Base-by-base conservation (phyloP, 1,140 invertebrate genomes). In the Yoshiicerus persimilis region DNA sequence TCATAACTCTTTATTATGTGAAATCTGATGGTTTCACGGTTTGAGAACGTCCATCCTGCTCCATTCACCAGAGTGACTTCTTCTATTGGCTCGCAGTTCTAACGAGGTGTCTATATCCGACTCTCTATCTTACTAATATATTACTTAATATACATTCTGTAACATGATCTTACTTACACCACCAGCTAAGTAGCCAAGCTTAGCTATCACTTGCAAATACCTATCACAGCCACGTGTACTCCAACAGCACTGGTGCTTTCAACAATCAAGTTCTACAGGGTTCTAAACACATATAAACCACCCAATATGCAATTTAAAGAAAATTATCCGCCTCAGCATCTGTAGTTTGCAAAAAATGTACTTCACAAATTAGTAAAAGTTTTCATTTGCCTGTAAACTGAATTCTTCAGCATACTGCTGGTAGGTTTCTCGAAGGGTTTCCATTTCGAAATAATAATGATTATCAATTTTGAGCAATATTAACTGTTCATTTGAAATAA, bases 1-100 rank as follows among this genome's bases (percentile, higher is more conserved):
- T 70, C 86, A 87, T 87, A 87, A 87, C 66, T 87, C 86, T 87
- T 87, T 56, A 75, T 87, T 87, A 87, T 87, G 86, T 66, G 70
- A 83, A 87, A 87, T 87, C 77, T 83, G 27, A 62, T 87, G 38
- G 86, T 87, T 87, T 83, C 86, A 87, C 66, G 34, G 38, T 64
- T 83, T 80, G 36, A 83, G 75, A 87, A 39, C 41, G 41, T 70
- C 86, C 86, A 86, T 86, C 66, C 66, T 86, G 86, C 66, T 75
- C 47, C 32, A 80, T 86, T 75, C 62, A 39, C 41, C n/a, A 75
- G 34, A 86, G 64, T 41, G 64, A 23, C 47, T 38, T 38, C 62
- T 75, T 86, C 64, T 47, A 39, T 86, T 75, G 75, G 75, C 30
- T 70, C 5, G 16, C 47, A 80, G 75, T 80, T 34, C 20, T 80